phyloP scores from a whole-genome alignment of 2,113 vertebrate genomes.

The Theristicus caerulescens region DNA sequence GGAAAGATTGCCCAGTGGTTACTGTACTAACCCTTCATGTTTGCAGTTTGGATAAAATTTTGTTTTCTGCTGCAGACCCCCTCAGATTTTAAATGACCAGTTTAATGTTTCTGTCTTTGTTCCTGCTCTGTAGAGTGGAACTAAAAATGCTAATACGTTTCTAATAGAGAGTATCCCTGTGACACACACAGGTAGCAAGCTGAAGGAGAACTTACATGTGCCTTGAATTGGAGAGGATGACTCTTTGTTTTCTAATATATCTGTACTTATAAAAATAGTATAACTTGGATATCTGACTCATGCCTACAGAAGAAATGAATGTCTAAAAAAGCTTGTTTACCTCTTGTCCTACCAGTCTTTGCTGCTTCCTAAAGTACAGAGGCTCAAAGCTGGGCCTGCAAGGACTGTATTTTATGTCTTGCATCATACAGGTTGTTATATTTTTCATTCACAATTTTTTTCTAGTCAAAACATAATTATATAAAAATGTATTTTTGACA shows the following conservation, averaged over 20 bases:
- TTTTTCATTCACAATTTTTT: background rate
- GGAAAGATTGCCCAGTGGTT: background rate
- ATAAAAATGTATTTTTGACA: background rate
- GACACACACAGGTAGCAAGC: background rate
- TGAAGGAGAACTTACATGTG: background rate
- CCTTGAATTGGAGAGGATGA: background rate
- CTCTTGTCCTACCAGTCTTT: background rate
- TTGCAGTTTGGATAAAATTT: background rate
- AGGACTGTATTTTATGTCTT: background rate
- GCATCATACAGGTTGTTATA: background rate
- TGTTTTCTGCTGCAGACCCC: background rate
- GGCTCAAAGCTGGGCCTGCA: background rate
- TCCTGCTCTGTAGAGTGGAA: background rate
- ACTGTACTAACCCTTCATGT: background rate
- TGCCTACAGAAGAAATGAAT: background rate
- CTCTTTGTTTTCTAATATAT: background rate
- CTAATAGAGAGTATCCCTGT: background rate
- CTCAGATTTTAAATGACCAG: background rate
- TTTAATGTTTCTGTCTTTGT: background rate
- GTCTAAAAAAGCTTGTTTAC: background rate
- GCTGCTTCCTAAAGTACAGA: background rate
- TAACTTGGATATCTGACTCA: background rate
- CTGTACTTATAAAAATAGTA: background rate
- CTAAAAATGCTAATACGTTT: background rate
- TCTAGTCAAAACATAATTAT: background rate